Evolutionary conservation across 1,140 invertebrate genomes (phyloP), one percentile per base, ranked within the genome.

Genomic region (Grapholita molesta): DNA sequence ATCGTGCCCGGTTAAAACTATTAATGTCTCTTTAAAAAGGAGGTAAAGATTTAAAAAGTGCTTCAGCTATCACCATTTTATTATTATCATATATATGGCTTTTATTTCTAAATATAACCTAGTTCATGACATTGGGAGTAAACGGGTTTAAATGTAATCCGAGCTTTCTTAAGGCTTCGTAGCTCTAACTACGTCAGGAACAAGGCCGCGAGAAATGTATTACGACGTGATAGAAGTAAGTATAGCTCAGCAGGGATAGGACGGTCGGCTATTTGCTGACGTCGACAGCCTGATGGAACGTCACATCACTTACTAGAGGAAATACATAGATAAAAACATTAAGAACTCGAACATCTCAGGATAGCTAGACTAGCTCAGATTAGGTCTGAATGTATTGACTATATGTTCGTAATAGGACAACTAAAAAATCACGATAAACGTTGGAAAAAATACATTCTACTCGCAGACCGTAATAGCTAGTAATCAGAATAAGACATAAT

Each of bases 141-240:
- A 25, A 67, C 70, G 30, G 25, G 70, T 69, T 71, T 69, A 76
- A 25, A 48, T 9, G 15, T 48, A 67, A 67, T 42, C 52, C 33
- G 23, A 64, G 53, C 65, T 28, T 21, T 67, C 66, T 66, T 69
- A 25, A 57, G 64, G 67, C 55, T 72, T 72, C 67, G 23, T 38
- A 38, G 30, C 15, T n/a, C n/a, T n/a, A n/a, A n/a, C n/a, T 21
- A 15, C 61, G 28, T 30, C 33, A 48, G 42, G 8, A n/a, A n/a
- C 15, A 21, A 48, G 42, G 42, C 18, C 42, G 42, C 0, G 42
- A 21, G 42, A 21, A 48, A 4, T 30, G 3, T 30, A 30, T 48
- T 48, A 48, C 18, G 42, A 21, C 42, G 18, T 21, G 42, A 21
- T 48, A 48, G 6, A n/a, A n/a, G 15, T 48, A 48, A 48, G 18